These are phyloP conservation scores for Vimba vimba DNA, from an alignment of 2,113 vertebrate genomes.

Conservation along the genomic window DNA sequence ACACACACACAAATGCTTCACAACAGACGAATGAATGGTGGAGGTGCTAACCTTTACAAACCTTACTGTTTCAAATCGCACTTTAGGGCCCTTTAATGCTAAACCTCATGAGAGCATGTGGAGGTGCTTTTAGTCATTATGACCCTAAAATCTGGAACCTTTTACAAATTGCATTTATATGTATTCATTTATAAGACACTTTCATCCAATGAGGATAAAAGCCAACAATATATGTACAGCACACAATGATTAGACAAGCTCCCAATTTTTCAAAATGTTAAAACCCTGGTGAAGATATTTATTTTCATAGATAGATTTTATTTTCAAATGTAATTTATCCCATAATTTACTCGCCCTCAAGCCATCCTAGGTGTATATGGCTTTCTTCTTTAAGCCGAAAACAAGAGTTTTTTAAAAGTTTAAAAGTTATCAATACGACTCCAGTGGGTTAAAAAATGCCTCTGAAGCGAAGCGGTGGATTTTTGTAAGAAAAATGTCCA, in stretches of 20 bases:
- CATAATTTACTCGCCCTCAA: no score
- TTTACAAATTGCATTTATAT: background rate
- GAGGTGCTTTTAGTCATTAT: slow-evolving; percentile 5
- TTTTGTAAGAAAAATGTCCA: no score
- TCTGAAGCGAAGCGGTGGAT: no score
- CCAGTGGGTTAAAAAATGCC: no score
- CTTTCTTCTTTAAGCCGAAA: no score
- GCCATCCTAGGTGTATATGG: no score
- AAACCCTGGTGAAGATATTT: no score
- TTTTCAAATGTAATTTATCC: no score
- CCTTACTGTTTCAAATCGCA: background rate
- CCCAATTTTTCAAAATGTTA: background rate
- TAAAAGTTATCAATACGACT: no score
- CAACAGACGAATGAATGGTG: slow-evolving; percentile 2
- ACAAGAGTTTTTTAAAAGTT: no score
- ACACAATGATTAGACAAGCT: background rate
- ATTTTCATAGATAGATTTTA: background rate
- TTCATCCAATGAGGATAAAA: background rate
- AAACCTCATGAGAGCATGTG: background rate
- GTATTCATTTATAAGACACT: background rate
- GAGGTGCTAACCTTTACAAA: slow-evolving; percentile 11
- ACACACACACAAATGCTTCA: background rate
- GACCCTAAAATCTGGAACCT: background rate
- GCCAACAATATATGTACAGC: background rate
- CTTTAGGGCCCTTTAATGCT: slow-evolving; percentile 1